These are phyloP conservation scores for Acronicta aceris DNA, from an alignment of 2,888 invertebrate genomes.

Conservation along the genomic window DNA sequence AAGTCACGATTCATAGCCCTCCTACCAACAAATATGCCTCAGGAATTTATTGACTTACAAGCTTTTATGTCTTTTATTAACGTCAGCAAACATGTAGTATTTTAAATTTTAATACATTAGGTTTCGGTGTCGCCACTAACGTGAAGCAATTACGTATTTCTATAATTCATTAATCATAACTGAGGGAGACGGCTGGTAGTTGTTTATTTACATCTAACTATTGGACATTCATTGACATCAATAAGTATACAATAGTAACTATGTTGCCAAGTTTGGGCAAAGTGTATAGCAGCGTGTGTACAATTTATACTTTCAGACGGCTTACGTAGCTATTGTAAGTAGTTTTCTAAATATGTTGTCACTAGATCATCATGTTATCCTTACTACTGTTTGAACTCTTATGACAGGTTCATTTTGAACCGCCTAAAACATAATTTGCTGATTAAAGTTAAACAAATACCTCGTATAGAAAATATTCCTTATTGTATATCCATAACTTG, in stretches of 20 bases:
- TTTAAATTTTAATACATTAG: not conserved
- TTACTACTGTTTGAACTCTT: too few relatives aligned
- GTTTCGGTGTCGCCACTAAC: not conserved
- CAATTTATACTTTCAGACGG: constrained; percentile 23
- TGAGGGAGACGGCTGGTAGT: constrained; percentile 10
- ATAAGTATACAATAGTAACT: constrained; percentile 39
- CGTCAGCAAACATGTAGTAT: constrained; percentile 13
- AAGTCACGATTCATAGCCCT: constrained; percentile 67
- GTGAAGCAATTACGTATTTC: too few relatives aligned
- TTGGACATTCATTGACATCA: constrained; percentile 45
- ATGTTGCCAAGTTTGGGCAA: constrained; percentile 52
- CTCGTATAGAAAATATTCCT: too few relatives aligned
- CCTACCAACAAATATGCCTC: constrained; percentile 64
- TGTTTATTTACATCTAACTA: constrained; percentile 55
- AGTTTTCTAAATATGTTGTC: constrained; percentile 11
- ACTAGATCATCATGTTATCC: not conserved
- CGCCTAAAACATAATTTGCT: not conserved
- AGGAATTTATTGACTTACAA: constrained; percentile 66
- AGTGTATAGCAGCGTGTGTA: constrained; percentile 44
- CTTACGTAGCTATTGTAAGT: constrained; percentile 11
- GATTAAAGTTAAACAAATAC: not conserved
- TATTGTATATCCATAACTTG: too few relatives aligned
- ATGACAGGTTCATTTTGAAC: not conserved
- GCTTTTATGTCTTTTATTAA: constrained; percentile 43
- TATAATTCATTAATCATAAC: not conserved